Evolutionary conservation across 2,113 vertebrate genomes (phyloP).

Genomic region (Mobula birostris): DNA sequence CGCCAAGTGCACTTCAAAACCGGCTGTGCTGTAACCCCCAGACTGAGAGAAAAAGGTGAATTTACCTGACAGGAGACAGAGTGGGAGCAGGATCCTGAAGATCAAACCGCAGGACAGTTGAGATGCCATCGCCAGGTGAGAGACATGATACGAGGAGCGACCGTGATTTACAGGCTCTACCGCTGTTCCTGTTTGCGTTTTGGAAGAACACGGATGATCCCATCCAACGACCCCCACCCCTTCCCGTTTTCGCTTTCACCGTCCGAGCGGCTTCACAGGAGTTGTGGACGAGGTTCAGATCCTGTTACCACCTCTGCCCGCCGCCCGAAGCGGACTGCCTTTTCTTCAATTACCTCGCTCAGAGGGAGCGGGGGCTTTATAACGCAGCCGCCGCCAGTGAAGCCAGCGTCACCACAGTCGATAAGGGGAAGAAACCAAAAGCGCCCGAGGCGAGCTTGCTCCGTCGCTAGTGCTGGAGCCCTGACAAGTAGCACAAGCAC

Average conservation of each 20-base stretch:
- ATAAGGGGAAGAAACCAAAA: not conserved
- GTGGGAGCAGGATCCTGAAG: slow-evolving; percentile 53
- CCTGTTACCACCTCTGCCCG: not conserved
- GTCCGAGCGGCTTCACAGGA: too few species aligned
- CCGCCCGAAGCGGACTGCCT: not conserved
- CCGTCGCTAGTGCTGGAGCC: not conserved
- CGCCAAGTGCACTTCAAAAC: not conserved
- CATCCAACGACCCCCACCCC: too few species aligned
- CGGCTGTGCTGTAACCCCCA: not conserved
- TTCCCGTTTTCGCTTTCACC: too few species aligned
- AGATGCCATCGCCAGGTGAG: slow-evolving; percentile 43
- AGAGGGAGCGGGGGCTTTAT: not conserved
- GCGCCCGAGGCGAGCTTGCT: not conserved
- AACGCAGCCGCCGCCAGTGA: not conserved
- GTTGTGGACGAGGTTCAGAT: not conserved
- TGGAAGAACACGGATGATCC: not conserved
- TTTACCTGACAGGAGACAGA: slow-evolving; percentile 58
- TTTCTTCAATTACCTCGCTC: too few species aligned
- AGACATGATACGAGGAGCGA: not conserved
- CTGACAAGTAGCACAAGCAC: not conserved
- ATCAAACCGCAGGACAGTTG: slow-evolving; percentile 51
- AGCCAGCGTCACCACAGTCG: not conserved
- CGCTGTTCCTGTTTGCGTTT: not conserved
- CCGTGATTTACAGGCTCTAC: not conserved
- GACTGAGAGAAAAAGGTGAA: not conserved